Evolutionary conservation across 2,888 invertebrate genomes (phyloP).

Genomic region (Cheilosia scutellata): DNA sequence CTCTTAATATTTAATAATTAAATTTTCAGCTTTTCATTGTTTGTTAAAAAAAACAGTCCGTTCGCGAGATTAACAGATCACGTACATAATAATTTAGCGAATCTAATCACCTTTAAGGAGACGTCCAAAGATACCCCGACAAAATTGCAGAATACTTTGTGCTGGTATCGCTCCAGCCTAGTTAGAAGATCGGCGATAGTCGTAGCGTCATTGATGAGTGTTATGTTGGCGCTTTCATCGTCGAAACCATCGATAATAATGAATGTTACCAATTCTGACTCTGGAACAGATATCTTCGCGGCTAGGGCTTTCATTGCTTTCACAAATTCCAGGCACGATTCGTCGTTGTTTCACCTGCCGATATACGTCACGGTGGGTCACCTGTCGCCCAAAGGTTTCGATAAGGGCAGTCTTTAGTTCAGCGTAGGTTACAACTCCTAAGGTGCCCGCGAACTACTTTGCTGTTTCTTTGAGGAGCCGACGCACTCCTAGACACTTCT

Average conservation of each 20-base stretch:
- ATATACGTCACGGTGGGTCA: conserved; percentile 15
- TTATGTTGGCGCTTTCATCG: conserved; percentile 11
- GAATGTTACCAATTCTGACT: conserved; percentile 12
- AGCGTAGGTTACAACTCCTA: conserved; percentile 7
- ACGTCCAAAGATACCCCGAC: no score
- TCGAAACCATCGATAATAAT: conserved; percentile 21
- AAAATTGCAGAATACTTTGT: no score
- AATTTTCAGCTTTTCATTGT: no score
- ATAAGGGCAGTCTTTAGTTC: conserved; percentile 16
- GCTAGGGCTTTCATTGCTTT: conserved; percentile 22
- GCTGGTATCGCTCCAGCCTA: conserved; percentile 5
- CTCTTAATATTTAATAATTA: no score
- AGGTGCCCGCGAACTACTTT: background rate
- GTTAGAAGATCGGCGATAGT: conserved; percentile 9
- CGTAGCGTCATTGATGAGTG: background rate
- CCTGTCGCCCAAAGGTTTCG: conserved; percentile 28
- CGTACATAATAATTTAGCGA: no score
- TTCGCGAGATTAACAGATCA: no score
- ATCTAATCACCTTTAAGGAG: no score
- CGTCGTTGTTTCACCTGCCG: conserved; percentile 10
- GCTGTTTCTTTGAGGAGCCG: conserved; percentile 12
- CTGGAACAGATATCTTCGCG: conserved; percentile 11
- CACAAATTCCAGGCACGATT: conserved; percentile 26
- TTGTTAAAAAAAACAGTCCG: no score
- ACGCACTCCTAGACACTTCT: conserved; percentile 16